These are phyloP conservation scores for Troglohyphantes excavatus DNA, from an alignment of 2,888 invertebrate genomes.

Conservation along the genomic window DNA sequence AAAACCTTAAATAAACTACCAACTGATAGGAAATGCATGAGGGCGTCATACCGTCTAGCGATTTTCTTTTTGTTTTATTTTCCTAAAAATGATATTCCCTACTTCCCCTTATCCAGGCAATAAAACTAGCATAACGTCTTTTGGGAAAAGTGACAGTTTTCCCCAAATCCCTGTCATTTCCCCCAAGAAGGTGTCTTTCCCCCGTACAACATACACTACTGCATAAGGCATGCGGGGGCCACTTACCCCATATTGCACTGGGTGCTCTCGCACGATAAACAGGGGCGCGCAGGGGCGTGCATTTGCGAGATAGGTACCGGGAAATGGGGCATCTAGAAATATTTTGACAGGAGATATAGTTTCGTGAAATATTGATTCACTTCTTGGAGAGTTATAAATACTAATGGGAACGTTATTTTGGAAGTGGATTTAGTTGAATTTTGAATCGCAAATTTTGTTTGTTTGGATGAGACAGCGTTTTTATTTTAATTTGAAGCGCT, in stretches of 20 bases:
- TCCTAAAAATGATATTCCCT: neutral
- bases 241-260: slow-evolving; percentile 9
- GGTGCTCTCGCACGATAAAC: slow-evolving; percentile 9
- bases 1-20: neutral
- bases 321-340: neutral
- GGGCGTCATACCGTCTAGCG: neutral
- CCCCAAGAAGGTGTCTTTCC: neutral
- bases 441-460: too few relatives aligned
- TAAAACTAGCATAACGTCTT: slow-evolving; percentile 4
- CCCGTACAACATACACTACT: neutral
- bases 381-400: neutral
- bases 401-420: too few relatives aligned
- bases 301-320: neutral
- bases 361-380: neutral
- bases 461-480: too few relatives aligned
- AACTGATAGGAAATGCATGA: slow-evolving; percentile 28
- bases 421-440: too few relatives aligned
- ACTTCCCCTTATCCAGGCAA: slow-evolving; percentile 3
- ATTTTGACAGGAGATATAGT: neutral
- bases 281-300: neutral
- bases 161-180: slow-evolving; percentile 8
- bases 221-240: slow-evolving; percentile 14
- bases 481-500: too few relatives aligned
- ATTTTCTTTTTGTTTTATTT: neutral
- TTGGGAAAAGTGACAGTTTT: slow-evolving; percentile 7